Evolutionary conservation across 2,888 invertebrate genomes (phyloP), one percentile per base, ranked within the genome.

Genomic region (Cotesia congregata): DNA sequence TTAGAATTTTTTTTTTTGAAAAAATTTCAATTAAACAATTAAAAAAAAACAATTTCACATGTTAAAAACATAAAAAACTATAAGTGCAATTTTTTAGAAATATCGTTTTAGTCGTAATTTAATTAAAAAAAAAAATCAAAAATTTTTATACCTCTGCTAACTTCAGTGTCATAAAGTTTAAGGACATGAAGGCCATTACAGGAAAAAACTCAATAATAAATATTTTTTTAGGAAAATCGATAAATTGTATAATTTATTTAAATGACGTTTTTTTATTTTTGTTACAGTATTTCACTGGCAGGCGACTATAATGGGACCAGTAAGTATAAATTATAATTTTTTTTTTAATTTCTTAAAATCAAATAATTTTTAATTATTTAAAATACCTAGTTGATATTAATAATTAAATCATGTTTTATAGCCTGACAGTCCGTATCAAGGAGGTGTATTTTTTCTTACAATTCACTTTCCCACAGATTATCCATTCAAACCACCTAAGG

Each of bases 391-490:
- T 41, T 9, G 15, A 5, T 62, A 67, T 41, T 65, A 77, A 67
- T 77, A 77, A 30, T 77, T 15, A 78, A 75, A 6, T 70, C 39
- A 7, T n/a, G 39, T 80, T 84, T 85, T 87, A 83, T 93, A 98
- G 97, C 97, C 98, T 89, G 99, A 99, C 93, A 99, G 98, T 93
- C 99, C 99, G 91, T 99, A 98, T 92, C 97, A 98, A 93, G 98
- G 98, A 91, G 99, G 99, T 88, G 98, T 99, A 90, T 99, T 99
- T 93, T 99, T 99, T 93, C 94, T 99, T 93, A 98, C 98, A 91
- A 99, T 99, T 93, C 98, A 98, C 92, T 99, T 99, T 92, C 99
- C 99, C 90, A 99, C 99, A 95, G 99, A 99, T 92, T 99, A 99
- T 92, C 99, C 99, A 88, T 99, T 99, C 92, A 99, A 99, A 94